Conservation (phyloP, 2,113 vertebrate genomes). For the Azemiops feae region DNA sequence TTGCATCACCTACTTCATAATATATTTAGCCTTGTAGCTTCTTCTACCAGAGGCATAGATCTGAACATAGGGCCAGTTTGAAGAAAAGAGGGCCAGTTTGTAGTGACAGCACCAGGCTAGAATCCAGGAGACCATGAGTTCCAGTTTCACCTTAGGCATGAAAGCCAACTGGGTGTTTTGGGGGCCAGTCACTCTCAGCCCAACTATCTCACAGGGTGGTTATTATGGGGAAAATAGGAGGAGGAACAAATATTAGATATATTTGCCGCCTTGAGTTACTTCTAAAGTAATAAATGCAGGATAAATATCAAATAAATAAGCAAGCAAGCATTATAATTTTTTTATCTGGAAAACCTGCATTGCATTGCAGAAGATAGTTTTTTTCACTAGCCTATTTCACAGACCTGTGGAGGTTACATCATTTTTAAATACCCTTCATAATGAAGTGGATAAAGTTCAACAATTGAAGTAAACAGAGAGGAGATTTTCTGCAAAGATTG, state of each 20-base stretch:
- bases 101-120: not conserved
- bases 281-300: not conserved
- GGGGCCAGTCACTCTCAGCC: not conserved
- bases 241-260: not conserved
- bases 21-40: not conserved
- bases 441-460: not conserved
- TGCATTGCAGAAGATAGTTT: not conserved
- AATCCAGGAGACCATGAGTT: not conserved
- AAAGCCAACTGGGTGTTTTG: not conserved
- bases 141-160: not conserved
- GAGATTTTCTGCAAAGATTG: rapidly evolving
- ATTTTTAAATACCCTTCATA: not conserved
- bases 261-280: not conserved
- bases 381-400: not conserved
- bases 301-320: not conserved
- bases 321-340: not conserved
- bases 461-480: not conserved
- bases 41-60: not conserved
- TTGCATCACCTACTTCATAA: not conserved
- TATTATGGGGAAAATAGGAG: not conserved
- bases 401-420: not conserved
- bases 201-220: not conserved
- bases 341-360: not conserved
- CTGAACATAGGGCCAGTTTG: not conserved
- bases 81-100: not conserved